These are phyloP conservation scores for Scolopax mira DNA, from an alignment of 2,113 vertebrate species.

Conservation along the genomic window DNA sequence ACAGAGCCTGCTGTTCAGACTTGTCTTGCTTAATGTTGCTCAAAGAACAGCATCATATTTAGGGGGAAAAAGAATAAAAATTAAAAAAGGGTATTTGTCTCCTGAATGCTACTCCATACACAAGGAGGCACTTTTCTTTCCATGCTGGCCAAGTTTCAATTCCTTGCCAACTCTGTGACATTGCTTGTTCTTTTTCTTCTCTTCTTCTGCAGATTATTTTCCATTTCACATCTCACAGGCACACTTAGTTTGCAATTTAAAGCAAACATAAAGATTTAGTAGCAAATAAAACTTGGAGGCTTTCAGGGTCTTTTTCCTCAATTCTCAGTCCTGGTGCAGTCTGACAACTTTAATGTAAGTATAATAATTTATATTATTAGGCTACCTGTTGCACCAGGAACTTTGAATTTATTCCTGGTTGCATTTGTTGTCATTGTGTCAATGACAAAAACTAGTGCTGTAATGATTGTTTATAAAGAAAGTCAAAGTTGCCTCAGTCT, in stretches of 20 bases:
- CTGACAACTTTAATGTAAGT: not conserved
- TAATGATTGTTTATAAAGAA: not conserved
- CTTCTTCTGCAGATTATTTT: not conserved
- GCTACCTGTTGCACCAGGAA: not conserved
- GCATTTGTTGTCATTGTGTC: not conserved
- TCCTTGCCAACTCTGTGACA: not conserved
- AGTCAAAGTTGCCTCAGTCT: not conserved
- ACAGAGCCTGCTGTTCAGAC: not conserved
- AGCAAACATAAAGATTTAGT: not conserved
- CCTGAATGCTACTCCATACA: not conserved
- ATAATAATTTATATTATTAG: not conserved
- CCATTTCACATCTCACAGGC: not conserved
- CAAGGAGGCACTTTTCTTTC: not conserved
- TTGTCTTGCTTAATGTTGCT: not conserved
- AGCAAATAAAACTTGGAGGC: not conserved
- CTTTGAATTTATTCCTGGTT: not conserved
- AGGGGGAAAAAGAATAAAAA: not conserved
- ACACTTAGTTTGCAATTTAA: constrained; percentile 9
- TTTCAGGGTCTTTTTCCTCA: not conserved
- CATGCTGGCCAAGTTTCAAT: not conserved
- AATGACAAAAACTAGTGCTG: not conserved
- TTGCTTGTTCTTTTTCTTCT: not conserved
- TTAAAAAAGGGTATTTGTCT: not conserved
- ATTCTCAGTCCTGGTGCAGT: not conserved
- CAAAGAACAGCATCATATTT: not conserved